Evolutionary conservation across 2,888 invertebrate genomes (phyloP).

Genomic region (Marronus borbonicus): DNA sequence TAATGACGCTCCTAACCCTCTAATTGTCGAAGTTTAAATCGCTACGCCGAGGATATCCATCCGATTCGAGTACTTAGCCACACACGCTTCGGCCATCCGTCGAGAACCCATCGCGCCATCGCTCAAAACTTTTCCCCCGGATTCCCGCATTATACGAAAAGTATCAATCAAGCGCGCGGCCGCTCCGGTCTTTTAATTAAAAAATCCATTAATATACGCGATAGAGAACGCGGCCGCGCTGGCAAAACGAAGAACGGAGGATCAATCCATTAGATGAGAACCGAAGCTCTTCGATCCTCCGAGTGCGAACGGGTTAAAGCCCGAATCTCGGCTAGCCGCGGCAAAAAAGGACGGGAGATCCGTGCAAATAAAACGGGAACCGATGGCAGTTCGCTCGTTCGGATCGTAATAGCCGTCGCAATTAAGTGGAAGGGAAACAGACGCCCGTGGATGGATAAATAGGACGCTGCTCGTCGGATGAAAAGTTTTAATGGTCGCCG

Average conservation of each 20-base stretch:
- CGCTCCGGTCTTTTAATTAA: constrained; percentile 20
- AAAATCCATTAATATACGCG: constrained; percentile 34
- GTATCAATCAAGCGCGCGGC: constrained; percentile 22
- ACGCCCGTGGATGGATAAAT: not conserved
- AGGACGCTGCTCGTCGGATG: constrained; percentile 9
- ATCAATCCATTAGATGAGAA: constrained; percentile 7
- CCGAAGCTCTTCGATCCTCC: not conserved
- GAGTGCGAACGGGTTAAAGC: not conserved
- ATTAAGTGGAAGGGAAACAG: constrained; percentile 41
- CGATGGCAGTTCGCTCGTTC: constrained; percentile 7
- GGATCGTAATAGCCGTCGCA: not conserved
- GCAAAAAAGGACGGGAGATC: constrained; percentile 2
- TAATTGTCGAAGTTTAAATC: not conserved
- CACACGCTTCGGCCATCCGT: not conserved
- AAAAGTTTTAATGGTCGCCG: constrained; percentile 34
- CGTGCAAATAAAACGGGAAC: constrained; percentile 20
- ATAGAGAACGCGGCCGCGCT: not conserved
- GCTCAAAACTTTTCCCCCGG: not conserved
- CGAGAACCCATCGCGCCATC: not conserved
- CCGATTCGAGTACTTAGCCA: not conserved
- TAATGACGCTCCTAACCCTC: too few relatives aligned
- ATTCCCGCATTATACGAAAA: constrained; percentile 3
- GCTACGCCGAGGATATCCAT: not conserved
- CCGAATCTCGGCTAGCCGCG: constrained; percentile 1
- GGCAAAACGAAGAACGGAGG: constrained; percentile 1